Base-by-base conservation (phyloP, 1,140 invertebrate species). In the Drosophila sechellia region DNA sequence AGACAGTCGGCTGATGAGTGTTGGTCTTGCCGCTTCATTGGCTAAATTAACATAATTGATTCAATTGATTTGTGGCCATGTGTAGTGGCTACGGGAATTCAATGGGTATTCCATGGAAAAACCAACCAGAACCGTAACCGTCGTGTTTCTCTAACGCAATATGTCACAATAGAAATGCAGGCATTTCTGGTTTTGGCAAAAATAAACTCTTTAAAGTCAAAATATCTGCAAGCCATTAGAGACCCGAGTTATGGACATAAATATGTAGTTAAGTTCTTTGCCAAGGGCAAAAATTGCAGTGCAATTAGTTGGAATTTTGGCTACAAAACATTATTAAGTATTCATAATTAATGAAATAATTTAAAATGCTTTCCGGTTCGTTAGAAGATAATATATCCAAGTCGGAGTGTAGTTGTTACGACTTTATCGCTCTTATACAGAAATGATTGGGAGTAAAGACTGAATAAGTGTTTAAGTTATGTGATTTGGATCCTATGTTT, bases 21-120 rank as follows among this genome's bases (percentile, higher is more conserved):
- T 69, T 55, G 64, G 43, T 53, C 57, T 64, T 77, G 74, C 75
- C 74, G 74, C 74, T 78, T 78, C 66, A 78, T 78, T 78, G 75
- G 57, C 54, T 78, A 65, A 78, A 78, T 78, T 78, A 78, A 65
- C 76, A 78, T 78, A 78, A 78, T 78, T 78, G 75, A 78, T 78
- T 78, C 76, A 78, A 78, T 78, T 78, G 76, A 78, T 78, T 78
- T 78, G 75, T 72, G 75, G 40, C 55, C 43, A 66, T 68, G 61
- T 69, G 25, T 39, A 35, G 37, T 49, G 27, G 45, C 45, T 63
- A 63, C 17, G 34, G 55, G 42, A 48, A 73, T 73, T 42, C 55
- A 20, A 60, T 60, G 59, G 15, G 22, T 31, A 57, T 65, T 74
- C 35, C 27, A 53, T 53, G 17, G 48, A 66, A 66, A 58, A 65